Evolutionary conservation across 2,888 invertebrate species (phyloP).

Genomic region (Spatulosminthurus flaviceps): DNA sequence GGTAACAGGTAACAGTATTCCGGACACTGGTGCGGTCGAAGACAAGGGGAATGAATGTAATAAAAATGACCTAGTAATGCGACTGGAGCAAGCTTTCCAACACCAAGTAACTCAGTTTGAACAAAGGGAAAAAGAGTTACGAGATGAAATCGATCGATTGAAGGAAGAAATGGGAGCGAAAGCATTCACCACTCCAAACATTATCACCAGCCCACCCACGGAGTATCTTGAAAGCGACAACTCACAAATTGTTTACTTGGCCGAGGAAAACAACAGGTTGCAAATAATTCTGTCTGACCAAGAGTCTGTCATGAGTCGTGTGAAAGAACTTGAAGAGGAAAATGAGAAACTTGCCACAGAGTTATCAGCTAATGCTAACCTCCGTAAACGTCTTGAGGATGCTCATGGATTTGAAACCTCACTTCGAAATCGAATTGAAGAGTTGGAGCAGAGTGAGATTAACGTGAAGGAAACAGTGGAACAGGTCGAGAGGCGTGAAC

Average conservation of each 20-base stretch:
- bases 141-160: constrained; percentile 60
- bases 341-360: constrained; percentile 60
- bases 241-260: constrained; percentile 55
- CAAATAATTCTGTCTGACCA: constrained; percentile 69
- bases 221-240: constrained; percentile 26
- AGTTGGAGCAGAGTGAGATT: constrained; percentile 73
- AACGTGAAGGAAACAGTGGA: constrained; percentile 51
- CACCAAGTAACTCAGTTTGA: constrained; percentile 58
- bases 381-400: constrained; percentile 59
- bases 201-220: not conserved
- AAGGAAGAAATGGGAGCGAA: constrained; percentile 52
- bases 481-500: constrained; percentile 56
- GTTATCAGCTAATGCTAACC: constrained; percentile 48
- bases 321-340: constrained; percentile 70
- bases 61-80: constrained; percentile 52
- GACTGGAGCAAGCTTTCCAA: constrained; percentile 55
- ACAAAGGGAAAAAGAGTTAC: constrained; percentile 54
- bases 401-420: constrained; percentile 68
- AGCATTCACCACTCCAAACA: not conserved
- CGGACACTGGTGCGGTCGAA: not conserved
- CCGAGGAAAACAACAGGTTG: constrained; percentile 70
- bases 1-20: not conserved
- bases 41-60: not conserved
- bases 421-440: constrained; percentile 72
- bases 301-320: constrained; percentile 70